Conservation (phyloP, 2,113 vertebrate species). For the Solenodon paradoxus region DNA sequence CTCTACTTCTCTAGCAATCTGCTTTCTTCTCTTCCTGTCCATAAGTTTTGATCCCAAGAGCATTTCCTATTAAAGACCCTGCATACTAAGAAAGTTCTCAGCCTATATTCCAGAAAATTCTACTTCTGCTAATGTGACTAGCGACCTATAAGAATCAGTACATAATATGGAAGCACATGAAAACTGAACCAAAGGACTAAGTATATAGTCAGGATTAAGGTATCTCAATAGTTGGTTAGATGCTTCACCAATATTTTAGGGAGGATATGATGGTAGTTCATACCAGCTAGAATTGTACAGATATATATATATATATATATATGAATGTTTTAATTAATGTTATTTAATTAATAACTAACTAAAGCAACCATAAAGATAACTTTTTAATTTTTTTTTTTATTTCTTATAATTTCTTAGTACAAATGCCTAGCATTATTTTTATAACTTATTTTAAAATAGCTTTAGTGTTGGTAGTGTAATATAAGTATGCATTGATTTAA, state of each 20-base stretch:
- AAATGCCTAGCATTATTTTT: neutral
- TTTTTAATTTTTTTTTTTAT: neutral
- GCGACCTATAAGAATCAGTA: neutral
- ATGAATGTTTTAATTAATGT: neutral
- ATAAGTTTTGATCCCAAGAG: neutral
- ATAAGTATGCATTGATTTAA: slow-evolving; percentile 15
- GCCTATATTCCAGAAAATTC: neutral
- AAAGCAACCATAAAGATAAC: neutral
- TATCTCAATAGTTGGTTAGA: neutral
- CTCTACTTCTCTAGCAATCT: neutral
- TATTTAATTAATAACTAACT: neutral
- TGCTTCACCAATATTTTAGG: neutral
- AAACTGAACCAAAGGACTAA: neutral
- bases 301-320: neutral
- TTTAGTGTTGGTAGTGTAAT: neutral
- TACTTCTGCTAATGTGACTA: neutral
- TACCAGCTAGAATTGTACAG: neutral
- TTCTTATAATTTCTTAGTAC: neutral
- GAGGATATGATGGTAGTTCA: neutral
- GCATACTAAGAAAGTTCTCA: neutral
- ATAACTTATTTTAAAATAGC: neutral
- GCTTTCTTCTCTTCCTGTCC: neutral
- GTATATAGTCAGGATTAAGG: neutral
- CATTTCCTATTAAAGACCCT: neutral
- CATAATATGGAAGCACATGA: neutral